Base-by-base conservation (phyloP, 1,140 invertebrate genomes). In the Sinella curviseta region DNA sequence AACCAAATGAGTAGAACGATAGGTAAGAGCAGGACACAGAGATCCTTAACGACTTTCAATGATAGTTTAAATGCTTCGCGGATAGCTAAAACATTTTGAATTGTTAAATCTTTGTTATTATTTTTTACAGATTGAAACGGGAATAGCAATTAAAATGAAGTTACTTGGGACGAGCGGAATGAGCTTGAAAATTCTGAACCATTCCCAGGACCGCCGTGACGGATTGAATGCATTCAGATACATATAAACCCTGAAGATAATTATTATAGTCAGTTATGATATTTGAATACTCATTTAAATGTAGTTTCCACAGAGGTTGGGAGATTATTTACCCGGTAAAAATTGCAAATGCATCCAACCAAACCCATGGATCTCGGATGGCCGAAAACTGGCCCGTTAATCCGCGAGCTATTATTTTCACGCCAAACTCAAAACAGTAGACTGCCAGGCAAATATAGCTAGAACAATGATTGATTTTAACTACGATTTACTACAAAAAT, bases 381-480 rank as follows among this genome's bases (percentile, higher is more conserved):
- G n/a, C n/a, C n/a, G n/a, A n/a, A n/a, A n/a, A n/a, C n/a, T n/a
- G n/a, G n/a, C n/a, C n/a, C n/a, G n/a, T n/a, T n/a, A 98, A 97
- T 83, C 96, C 96, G 88, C 97, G 95, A 77, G 95, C 95, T 85
- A 97, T 92, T 78, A 94, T 92, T 89, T 97, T 98, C 86, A 97
- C 94, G 85, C 96, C 91, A 93, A 97, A 95, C 91, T 98, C 96
- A 84, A 93, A 90, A 81, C 94, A 95, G 88, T 98, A 98, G 87
- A 98, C 96, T 84, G 92, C 94, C 88, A 97, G 91, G 90, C 98
- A 98, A 88, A 97, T 93, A 90, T 95, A 97, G 89, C 95, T 97
- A 89, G 57, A 86, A 89, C 17, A 48, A 48, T 48, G 17, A 48
- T 48, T 8, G 4, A 17, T 4, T n/a, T n/a, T n/a, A n/a, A n/a